These are phyloP conservation scores for Octonoba sinensis DNA, from an alignment of 2,888 invertebrate species.

Conservation along the genomic window DNA sequence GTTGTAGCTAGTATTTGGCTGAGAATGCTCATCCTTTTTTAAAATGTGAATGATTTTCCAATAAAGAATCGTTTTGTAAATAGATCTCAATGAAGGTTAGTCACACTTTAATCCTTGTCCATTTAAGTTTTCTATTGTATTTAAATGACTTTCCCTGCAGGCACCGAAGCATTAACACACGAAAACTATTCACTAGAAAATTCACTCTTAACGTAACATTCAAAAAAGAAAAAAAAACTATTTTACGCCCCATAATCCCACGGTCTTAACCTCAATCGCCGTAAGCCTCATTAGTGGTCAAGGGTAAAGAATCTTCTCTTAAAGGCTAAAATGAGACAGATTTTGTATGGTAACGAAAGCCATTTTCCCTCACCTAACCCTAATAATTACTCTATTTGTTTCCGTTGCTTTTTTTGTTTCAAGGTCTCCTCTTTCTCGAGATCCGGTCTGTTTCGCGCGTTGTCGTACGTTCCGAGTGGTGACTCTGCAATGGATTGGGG, in stretches of 20 bases:
- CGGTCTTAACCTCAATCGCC: conserved; percentile 33
- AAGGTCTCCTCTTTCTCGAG: conserved; percentile 7
- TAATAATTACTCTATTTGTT: conserved; percentile 48
- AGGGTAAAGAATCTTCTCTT: conserved; percentile 23
- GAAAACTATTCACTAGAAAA: conserved; percentile 19
- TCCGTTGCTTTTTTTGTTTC: conserved; percentile 9
- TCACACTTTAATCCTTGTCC: conserved; percentile 30
- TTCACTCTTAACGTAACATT: conserved; percentile 27
- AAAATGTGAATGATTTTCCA: too few species aligned
- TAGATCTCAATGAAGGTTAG: conserved; percentile 23
- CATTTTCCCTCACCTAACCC: conserved; percentile 19
- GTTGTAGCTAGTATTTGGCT: too few species aligned
- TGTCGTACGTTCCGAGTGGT: conserved; percentile 29
- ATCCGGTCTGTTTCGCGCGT: conserved; percentile 52
- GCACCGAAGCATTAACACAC: conserved; percentile 33
- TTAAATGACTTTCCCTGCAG: conserved; percentile 51
- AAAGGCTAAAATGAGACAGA: not conserved
- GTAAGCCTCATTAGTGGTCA: conserved; percentile 42
- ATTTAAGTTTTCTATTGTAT: conserved; percentile 34
- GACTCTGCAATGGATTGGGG: conserved; percentile 23
- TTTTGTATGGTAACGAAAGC: conserved; percentile 20
- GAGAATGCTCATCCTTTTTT: too few species aligned
- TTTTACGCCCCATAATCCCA: conserved; percentile 28
- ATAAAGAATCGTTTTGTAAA: conserved; percentile 14
- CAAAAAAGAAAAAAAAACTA: conserved; percentile 4